phyloP scores from a whole-genome alignment of 2,113 vertebrate genomes.

The Acanthochromis polyacanthus region DNA sequence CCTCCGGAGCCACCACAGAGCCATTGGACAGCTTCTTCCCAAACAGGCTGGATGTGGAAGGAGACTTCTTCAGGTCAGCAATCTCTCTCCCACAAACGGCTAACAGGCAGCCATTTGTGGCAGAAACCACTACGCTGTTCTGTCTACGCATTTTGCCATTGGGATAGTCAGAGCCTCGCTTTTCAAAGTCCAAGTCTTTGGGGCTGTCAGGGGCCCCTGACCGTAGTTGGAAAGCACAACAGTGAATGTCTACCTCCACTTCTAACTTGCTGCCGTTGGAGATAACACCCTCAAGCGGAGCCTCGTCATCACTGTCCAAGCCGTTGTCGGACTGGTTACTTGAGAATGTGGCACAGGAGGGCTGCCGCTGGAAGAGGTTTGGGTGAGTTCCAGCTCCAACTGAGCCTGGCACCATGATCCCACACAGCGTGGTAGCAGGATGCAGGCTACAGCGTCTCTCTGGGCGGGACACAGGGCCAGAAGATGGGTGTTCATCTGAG shows the following conservation, averaged over 20 bases:
- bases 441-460: conserved; percentile 94
- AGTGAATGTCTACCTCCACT: conserved; percentile 97
- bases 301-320: conserved; percentile 95
- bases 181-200: conserved; percentile 71
- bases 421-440: conserved; percentile 84
- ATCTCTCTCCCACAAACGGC: conserved; percentile 88
- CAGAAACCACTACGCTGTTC: conserved; percentile 90
- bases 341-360: conserved; percentile 92
- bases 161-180: conserved; percentile 79
- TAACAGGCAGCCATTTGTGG: conserved; percentile 86
- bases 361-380: conserved; percentile 92
- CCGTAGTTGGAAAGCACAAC: conserved; percentile 89
- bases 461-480: conserved; percentile 83
- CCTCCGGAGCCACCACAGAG: conserved; percentile 94
- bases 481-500: conserved; percentile 91
- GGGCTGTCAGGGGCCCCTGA: conserved; percentile 73
- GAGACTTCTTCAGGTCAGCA: conserved; percentile 91
- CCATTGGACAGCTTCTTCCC: conserved; percentile 96
- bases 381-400: conserved; percentile 63
- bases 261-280: conserved; percentile 96
- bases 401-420: conserved; percentile 68
- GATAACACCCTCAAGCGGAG: conserved; percentile 92
- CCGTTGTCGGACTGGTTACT: conserved; percentile 97
- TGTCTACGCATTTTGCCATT: conserved; percentile 87
- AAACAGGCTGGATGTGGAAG: conserved; percentile 92